Evolutionary conservation across 2,888 invertebrate genomes (phyloP).

Genomic region (Athrips mouffetella): DNA sequence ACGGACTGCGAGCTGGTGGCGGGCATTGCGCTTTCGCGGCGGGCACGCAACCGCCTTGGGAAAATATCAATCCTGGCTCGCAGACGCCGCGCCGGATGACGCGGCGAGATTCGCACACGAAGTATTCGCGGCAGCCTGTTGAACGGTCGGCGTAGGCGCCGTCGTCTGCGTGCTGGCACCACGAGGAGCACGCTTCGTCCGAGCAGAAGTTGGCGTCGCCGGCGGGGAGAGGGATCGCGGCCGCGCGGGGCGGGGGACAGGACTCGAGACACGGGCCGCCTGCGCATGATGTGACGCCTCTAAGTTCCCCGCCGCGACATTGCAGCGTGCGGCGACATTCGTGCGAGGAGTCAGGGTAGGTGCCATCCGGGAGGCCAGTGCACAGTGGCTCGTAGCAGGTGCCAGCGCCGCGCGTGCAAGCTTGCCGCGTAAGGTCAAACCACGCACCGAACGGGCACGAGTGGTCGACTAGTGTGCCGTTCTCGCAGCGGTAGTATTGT

Average conservation of each 20-base stretch:
- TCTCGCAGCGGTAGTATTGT: conserved; percentile 77
- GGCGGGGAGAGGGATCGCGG: conserved; percentile 65
- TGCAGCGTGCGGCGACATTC: conserved; percentile 72
- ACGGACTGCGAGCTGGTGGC: conserved; percentile 61
- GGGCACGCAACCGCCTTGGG: conserved; percentile 72
- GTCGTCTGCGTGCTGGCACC: conserved; percentile 70
- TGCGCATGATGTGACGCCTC: conserved; percentile 53
- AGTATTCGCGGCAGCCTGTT: conserved; percentile 77
- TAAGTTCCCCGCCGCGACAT: conserved; percentile 70
- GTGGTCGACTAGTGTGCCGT: conserved; percentile 65
- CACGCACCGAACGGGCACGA: conserved; percentile 74
- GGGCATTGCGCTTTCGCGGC: conserved; percentile 64
- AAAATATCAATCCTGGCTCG: conserved; percentile 71
- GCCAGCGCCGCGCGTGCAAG: conserved; percentile 73
- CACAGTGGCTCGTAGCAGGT: conserved; percentile 80
- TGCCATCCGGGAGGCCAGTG: conserved; percentile 75
- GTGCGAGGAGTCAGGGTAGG: conserved; percentile 77
- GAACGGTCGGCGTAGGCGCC: conserved; percentile 78
- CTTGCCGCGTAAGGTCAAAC: conserved; percentile 76
- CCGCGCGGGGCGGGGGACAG: conserved; percentile 64
- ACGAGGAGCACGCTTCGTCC: conserved; percentile 66
- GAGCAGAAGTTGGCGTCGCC: conserved; percentile 74
- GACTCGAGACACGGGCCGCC: conserved; percentile 38
- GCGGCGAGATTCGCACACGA: conserved; percentile 74
- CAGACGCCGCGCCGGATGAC: conserved; percentile 77